phyloP scores from a whole-genome alignment of 2,888 invertebrate species.

The Drosophila melanosoma region DNA sequence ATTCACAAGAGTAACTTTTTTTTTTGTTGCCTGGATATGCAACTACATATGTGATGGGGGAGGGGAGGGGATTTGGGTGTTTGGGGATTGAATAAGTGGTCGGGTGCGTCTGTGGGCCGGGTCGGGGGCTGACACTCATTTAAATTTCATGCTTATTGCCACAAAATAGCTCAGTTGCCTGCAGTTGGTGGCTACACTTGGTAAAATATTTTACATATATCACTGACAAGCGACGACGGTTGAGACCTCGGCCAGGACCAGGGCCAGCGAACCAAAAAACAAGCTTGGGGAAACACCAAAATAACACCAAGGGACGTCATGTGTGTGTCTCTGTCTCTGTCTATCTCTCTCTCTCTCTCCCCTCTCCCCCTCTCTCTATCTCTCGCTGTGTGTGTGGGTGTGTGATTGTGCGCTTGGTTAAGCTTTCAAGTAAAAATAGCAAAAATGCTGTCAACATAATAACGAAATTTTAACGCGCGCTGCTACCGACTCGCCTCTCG shows the following conservation, averaged over 20 bases:
- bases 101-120: constrained; percentile 14
- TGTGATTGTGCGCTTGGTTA: constrained; percentile 70
- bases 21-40: constrained; percentile 22
- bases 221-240: constrained; percentile 74
- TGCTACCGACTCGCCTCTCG: constrained; percentile 58
- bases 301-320: constrained; percentile 72
- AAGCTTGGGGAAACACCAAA: constrained; percentile 79
- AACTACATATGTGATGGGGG: constrained; percentile 21
- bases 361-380: background rate
- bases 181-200: constrained; percentile 54
- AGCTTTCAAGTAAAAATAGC: constrained; percentile 81
- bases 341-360: constrained; percentile 6
- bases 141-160: constrained; percentile 80
- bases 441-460: constrained; percentile 81
- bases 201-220: constrained; percentile 66
- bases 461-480: constrained; percentile 78
- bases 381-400: constrained; percentile 9
- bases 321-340: constrained; percentile 6
- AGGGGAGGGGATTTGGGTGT: background rate
- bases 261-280: constrained; percentile 78
- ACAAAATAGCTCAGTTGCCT: constrained; percentile 75
- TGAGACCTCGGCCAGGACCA: constrained; percentile 44
- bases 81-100: constrained; percentile 18
- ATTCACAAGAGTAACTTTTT: constrained; percentile 48
- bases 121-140: constrained; percentile 62